Percentiles rank a stretch among this genome's conserved stretches.
Evolutionary conservation across 1,140 invertebrate genomes (phyloP).

Genomic region (Drosophila bocqueti): DNA sequence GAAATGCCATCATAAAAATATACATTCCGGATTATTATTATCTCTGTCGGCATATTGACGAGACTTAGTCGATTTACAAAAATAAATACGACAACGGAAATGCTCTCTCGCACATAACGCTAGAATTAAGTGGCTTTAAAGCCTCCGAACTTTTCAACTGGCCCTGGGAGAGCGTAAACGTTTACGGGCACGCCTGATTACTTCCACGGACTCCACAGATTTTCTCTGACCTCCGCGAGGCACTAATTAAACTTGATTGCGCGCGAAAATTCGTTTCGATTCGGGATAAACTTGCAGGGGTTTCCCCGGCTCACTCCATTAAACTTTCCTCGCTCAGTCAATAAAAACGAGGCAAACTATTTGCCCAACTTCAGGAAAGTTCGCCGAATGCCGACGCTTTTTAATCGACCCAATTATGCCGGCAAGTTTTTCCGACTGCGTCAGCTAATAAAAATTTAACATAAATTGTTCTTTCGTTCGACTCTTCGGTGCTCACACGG

Average conservation of each 20-base stretch:
- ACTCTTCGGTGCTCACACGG: conserved; percentile 57
- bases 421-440: conserved; percentile 60
- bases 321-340: conserved; percentile 64
- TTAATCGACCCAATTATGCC: conserved; percentile 78
- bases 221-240: conserved; percentile 8
- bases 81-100: conserved; percentile 2
- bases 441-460: conserved; percentile 63
- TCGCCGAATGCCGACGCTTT: conserved; percentile 56
- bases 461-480: conserved; percentile 50
- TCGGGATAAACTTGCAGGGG: conserved; percentile 25
- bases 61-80: conserved; percentile 7
- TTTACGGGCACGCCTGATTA: conserved; percentile 28
- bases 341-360: conserved; percentile 74
- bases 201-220: conserved; percentile 21
- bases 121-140: conserved; percentile 10
- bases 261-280: conserved; percentile 32
- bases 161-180: conserved; percentile 8
- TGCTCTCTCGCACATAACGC: background rate
- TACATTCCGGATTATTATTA: conserved; percentile 46
- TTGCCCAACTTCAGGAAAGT: conserved; percentile 67
- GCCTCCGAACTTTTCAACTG: background rate
- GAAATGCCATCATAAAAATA: conserved; percentile 49
- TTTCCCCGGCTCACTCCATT: conserved; percentile 45
- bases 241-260: conserved; percentile 61
- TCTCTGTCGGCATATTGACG: conserved; percentile 44